Base-by-base conservation (phyloP, 1,140 invertebrate genomes). In the Stenopsyche tienmushanensis region DNA sequence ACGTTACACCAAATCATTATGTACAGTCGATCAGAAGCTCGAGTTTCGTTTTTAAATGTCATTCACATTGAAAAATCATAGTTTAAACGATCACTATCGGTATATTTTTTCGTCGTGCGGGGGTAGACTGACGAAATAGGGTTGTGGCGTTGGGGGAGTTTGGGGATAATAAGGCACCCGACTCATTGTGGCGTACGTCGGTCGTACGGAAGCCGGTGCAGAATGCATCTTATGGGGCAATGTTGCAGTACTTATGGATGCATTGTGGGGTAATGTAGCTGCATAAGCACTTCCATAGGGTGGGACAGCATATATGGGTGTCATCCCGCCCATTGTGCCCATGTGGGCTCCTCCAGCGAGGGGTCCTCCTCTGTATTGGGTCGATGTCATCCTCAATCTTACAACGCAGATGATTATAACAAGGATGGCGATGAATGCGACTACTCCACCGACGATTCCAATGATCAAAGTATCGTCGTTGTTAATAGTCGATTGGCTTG, bases 381-480 rank as follows among this genome's bases (percentile, higher is more conserved):
- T 84, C 18, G 83, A 83, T 39, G 82, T 84, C 84, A 86, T 88
- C 70, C 82, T 80, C 70, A 88, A 73, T 20, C 91, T 83, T 10
- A 94, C 89, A 15, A 96, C 90, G 73, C 93, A 96, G 63, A 95
- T 94, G 1, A 91, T 87, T 20, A 95, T 89, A 25, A 95, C 90
- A 13, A 95, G 81, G 64, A 96, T 88, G 8, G 90, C 89, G 50
- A 96, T 93, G 72, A 96, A 93, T 1, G 89, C 91, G 10, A 96
- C 91, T 0, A 96, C 92, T 13, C 92, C 92, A 1, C 91, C 92
- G 0, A 95, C 92, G 68, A 96, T 94, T 2, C 92, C 92, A 55
- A 96, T 94, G 50, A 96, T 95, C 0, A 96, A 75, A 1, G 92
- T 94, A 71, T 96, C 93, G 71, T 96, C 93, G 66, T 93, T 94